These are phyloP conservation scores for Cebus imitator DNA, from an alignment of 2,113 vertebrate genomes.

Conservation along the genomic window DNA sequence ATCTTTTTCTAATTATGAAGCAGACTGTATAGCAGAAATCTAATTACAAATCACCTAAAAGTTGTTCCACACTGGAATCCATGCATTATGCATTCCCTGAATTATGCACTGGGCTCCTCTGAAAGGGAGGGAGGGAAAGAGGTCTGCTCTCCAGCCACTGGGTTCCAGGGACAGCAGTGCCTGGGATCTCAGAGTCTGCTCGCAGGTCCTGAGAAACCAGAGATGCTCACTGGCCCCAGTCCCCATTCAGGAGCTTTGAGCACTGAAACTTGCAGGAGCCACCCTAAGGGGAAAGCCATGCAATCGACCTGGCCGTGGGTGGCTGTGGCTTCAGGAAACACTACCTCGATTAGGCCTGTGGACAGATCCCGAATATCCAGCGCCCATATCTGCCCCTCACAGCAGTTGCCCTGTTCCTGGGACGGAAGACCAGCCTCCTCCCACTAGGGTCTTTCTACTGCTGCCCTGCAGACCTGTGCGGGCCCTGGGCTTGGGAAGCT, in stretches of 20 bases:
- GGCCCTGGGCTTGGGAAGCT: neutral
- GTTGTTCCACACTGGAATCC: constrained; percentile 85
- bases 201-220: neutral
- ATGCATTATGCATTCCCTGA: constrained; percentile 84
- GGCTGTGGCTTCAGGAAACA: constrained; percentile 79
- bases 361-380: constrained; percentile 48
- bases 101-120: constrained; percentile 81
- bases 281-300: constrained; percentile 78
- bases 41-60: constrained; percentile 86
- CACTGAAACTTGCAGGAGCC: constrained; percentile 80
- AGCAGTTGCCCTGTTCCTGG: constrained; percentile 43
- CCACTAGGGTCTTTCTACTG: neutral
- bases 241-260: constrained; percentile 78
- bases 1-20: constrained; percentile 85
- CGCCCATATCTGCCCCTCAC: constrained; percentile 70
- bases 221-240: constrained; percentile 53
- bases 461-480: neutral
- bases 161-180: constrained; percentile 69
- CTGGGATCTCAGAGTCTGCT: neutral
- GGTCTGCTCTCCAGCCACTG: constrained; percentile 71
- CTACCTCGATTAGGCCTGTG: constrained; percentile 72
- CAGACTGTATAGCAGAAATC: constrained; percentile 86
- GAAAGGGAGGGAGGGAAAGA: constrained; percentile 43
- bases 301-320: constrained; percentile 76
- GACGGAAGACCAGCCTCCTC: neutral